Base-by-base conservation (phyloP, 2,888 invertebrate species). In the Hirudinaria manillensis region DNA sequence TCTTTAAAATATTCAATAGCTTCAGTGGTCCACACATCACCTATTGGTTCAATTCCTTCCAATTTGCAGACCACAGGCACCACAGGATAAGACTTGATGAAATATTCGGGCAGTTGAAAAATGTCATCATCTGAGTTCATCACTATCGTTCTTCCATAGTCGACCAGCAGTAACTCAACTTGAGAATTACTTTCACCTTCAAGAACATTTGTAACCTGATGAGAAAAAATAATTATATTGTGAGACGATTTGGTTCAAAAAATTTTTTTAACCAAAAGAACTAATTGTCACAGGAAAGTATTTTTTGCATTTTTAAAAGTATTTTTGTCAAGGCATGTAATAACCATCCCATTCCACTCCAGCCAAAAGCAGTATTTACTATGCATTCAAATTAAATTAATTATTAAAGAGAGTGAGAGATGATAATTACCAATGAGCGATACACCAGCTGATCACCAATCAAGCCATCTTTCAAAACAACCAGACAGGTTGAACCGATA, bases 141-240 rank as follows among this genome's bases (percentile, higher is more conserved):
- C 24, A 29, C n/a, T 61, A 21, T 61, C n/a, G 24, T 61, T 61
- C 61, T 61, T n/a, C 61, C 61, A 61, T 61, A 61, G 24, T 61
- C 61, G 19, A 61, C 61, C 13, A 61, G 29, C 24, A 61, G 24
- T 7, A 61, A 16, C n/a, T 61, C 61, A 61, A 61, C 29, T 24
- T 61, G 10, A 27, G 7, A 29, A 27, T 24, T 27, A 13, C 29
- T n/a, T 29, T 61, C 61, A 29, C 24, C 10, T 29, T 61, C 61
- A 61, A 27, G 2, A 29, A 27, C 6, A n/a, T 24, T 61, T 24
- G 29, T 61, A 27, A 61, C 61, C 61, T 61, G 61, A 3, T 61
- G 61, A 3, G 2, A 61, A 56, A 56, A 61, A 61, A 7, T 61
- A 1, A 16, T 27, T 6, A 1, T 27, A 1, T n/a, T 61, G 13